Conservation (phyloP, 1,140 invertebrate genomes). For the Penaeus vannamei region DNA sequence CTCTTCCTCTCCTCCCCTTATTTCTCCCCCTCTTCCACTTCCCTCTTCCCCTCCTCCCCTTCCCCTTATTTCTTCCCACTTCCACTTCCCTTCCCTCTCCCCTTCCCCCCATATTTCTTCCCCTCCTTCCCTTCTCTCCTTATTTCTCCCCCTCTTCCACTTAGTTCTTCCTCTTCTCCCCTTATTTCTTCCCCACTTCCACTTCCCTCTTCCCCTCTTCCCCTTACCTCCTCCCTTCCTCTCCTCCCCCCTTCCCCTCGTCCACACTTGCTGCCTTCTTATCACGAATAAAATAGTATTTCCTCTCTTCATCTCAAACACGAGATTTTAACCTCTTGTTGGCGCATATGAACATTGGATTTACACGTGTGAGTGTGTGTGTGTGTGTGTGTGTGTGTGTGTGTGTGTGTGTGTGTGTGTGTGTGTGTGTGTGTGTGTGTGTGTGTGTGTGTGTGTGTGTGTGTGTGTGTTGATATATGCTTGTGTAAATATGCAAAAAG, state of each 20-base stretch:
- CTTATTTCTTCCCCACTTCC: not conserved
- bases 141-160: not conserved
- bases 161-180: not conserved
- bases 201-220: too few relatives aligned
- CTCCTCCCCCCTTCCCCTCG: not conserved
- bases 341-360: too few relatives aligned
- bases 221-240: not conserved
- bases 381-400: conserved; percentile 14
- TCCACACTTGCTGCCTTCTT: too few relatives aligned
- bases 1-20: not conserved
- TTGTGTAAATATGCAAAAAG: not conserved
- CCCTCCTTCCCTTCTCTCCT: not conserved
- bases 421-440: conserved; percentile 3
- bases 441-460: not conserved
- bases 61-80: not conserved
- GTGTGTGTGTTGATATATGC: not conserved
- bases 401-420: not conserved
- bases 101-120: not conserved
- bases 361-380: not conserved
- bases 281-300: too few relatives aligned
- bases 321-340: too few relatives aligned
- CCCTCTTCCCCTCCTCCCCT: not conserved
- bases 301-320: too few relatives aligned
- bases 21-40: not conserved
- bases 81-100: not conserved